Evolutionary conservation across 2,888 invertebrate species (phyloP), one percentile per base, ranked within the genome.

Genomic region (Alcis repandata): DNA sequence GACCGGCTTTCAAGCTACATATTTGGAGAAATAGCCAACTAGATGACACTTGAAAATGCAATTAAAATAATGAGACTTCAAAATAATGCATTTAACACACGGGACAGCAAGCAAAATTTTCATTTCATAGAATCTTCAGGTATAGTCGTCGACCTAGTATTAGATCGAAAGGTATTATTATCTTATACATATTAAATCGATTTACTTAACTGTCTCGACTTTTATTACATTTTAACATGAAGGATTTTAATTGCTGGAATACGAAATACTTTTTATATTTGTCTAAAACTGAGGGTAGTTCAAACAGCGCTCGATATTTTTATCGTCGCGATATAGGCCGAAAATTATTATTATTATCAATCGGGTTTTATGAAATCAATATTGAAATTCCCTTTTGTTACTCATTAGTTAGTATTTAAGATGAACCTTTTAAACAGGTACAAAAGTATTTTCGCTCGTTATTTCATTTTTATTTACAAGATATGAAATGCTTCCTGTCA

Each of bases 381-480:
- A 52, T 45, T 53, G 11, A 41, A 40, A 58, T 52, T 33, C 11
- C 3, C 13, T 27, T 38, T 36, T 45, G 43, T 51, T 56, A 60
- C 20, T 38, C 4, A 40, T 22, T 22, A 15, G 7, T 59, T 17
- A 63, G 33, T 40, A 17, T 80, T 79, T 79, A 79, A 85, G 83
- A 82, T 76, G 77, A 86, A 86, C 82, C 84, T 80, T 81, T 82
- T 80, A 76, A 85, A 88, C 91, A 92, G 91, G 91, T 91, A 91
- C 91, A 90, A 89, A 89, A 89, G 91, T 91, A 89, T 89, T 79
- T 54, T 69, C 62, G 65, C 81, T 76, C 74, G 78, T 79, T 79
- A 77, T 78, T 79, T 78, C 77, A 75, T 78, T 61, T 84, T 84
- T 90, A 89, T 88, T 84, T 89, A 90, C 88, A 91, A 84, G 80